Percentiles rank a stretch among this genome's conserved stretches.
Evolutionary conservation across 2,888 invertebrate species (phyloP).

Genomic region (Bellardia pandia): DNA sequence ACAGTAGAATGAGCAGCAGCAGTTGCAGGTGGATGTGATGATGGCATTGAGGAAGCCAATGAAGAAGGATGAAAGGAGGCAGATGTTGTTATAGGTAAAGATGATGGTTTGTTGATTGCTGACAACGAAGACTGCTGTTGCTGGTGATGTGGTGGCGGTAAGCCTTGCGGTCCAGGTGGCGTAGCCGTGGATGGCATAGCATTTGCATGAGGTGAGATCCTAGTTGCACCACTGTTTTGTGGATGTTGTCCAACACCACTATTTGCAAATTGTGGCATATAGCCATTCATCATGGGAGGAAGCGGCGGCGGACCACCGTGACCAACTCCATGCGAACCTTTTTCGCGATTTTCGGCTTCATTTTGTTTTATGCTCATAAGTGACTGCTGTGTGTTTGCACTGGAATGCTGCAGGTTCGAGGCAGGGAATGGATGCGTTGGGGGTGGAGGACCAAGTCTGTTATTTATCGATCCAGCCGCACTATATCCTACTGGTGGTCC

Average conservation of each 20-base stretch:
- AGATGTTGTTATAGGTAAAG: constrained; percentile 67
- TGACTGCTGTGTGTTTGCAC: constrained; percentile 48
- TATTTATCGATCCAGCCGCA: constrained; percentile 75
- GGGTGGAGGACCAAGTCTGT: constrained; percentile 76
- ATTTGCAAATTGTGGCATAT: constrained; percentile 69
- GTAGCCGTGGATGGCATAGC: constrained; percentile 66
- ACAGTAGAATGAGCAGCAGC: constrained; percentile 50
- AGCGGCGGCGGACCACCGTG: constrained; percentile 48
- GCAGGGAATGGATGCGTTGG: constrained; percentile 72
- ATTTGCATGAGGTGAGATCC: constrained; percentile 74
- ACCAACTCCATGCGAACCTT: constrained; percentile 40
- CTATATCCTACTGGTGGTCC: constrained; percentile 64
- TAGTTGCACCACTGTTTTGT: constrained; percentile 63
- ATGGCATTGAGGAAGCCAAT: constrained; percentile 36
- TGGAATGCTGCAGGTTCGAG: constrained; percentile 65
- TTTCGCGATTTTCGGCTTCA: constrained; percentile 67
- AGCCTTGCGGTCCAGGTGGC: constrained; percentile 51
- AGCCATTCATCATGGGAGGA: constrained; percentile 73
- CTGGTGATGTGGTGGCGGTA: constrained; percentile 65
- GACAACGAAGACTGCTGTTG: constrained; percentile 68
- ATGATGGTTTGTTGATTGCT: constrained; percentile 70
- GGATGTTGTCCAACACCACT: constrained; percentile 70
- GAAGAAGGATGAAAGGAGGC: constrained; percentile 67
- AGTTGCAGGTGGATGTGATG: constrained; percentile 47
- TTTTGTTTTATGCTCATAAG: constrained; percentile 63